Base-by-base conservation (phyloP, 2,113 vertebrate species). In the Dicentrarchus labrax region DNA sequence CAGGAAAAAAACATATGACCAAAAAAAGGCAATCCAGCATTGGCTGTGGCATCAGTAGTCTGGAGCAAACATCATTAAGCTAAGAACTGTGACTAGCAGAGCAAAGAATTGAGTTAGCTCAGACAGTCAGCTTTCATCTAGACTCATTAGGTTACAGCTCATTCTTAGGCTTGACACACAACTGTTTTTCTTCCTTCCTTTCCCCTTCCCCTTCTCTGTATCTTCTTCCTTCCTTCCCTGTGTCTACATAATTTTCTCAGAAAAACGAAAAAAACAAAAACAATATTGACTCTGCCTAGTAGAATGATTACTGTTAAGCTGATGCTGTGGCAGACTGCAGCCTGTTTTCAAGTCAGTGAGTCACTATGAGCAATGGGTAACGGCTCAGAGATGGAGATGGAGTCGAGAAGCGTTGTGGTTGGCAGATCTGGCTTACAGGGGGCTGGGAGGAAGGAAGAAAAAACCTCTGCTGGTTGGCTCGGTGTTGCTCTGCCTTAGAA, bases 31-130 rank as follows among this genome's bases (percentile, higher is more conserved):
- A 83, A 86, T 83, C 68, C 83, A 80, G 57, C 73, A 24, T 64
- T 59, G 81, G 67, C 76, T 47, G 51, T 59, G 79, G 78, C 91
- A 87, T 92, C 78, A 82, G 88, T 60, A 86, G 89, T 87, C 82
- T 86, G 86, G 64, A 88, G 87, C 87, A 90, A 92, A 91, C 89
- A 91, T 90, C 85, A 91, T 93, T 90, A 88, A 56, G 78, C 62
- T 65, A 78, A 86, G 88, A 85, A 88, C 71, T 88, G 86, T 88
- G 91, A 90, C 92, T 83, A 92, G 88, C 85, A 68, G 93, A 94
- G 93, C 92, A 90, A 89, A 91, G 89, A 91, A 92, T 89, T 90
- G 89, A 93, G 88, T 92, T 88, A 90, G 80, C 76, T 74, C 84
- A 80, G 82, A 90, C 81, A 89, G 90, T 93, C 92, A 82, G 84